phyloP scores from a whole-genome alignment of 1,140 invertebrate genomes.

The Calliopsis andreniformis region DNA sequence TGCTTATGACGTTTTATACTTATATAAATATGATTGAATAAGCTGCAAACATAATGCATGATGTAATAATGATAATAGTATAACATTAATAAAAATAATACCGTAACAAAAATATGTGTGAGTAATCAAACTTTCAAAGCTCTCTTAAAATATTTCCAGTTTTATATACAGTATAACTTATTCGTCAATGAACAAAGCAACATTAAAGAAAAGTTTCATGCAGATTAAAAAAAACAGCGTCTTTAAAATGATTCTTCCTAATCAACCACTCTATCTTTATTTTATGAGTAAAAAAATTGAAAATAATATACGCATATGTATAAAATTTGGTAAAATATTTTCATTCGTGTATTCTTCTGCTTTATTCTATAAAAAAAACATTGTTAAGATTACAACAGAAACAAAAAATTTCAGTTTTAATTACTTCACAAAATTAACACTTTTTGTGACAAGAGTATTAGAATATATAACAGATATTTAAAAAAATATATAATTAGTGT shows the following conservation, averaged over 20 bases:
- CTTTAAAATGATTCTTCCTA: background rate
- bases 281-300: background rate
- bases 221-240: conserved; percentile 4
- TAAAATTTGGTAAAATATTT: background rate
- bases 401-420: background rate
- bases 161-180: background rate
- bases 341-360: background rate
- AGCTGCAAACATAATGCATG: conserved; percentile 38
- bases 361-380: conserved; percentile 1
- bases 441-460: conserved; percentile 22
- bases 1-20: conserved; percentile 22
- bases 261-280: background rate
- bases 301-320: background rate
- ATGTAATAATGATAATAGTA: conserved; percentile 18
- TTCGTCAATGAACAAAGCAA: conserved; percentile 10
- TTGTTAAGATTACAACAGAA: background rate
- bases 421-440: background rate
- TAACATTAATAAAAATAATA: conserved; percentile 14
- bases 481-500: conserved; percentile 50
- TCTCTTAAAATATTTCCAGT: conserved; percentile 1
- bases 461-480: conserved; percentile 28
- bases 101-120: conserved; percentile 20
- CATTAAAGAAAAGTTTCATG: conserved; percentile 35
- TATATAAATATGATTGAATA: conserved; percentile 31
- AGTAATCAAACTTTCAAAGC: conserved; percentile 21